Evolutionary conservation across 2,113 vertebrate species (phyloP), one percentile per base, ranked within the genome.

Genomic region (Tetrao urogallus): DNA sequence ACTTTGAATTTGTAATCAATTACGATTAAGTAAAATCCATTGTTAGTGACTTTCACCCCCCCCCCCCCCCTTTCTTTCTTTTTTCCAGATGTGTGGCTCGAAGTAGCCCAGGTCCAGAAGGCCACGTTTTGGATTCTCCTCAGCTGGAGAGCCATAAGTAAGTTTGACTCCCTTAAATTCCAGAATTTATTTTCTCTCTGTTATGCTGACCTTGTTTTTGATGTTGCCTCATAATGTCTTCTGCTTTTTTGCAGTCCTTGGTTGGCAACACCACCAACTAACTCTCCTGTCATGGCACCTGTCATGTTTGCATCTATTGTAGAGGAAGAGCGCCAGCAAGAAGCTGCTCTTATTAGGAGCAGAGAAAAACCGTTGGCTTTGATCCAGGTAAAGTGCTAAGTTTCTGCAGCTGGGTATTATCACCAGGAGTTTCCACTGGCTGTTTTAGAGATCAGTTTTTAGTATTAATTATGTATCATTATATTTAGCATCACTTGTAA

Each of bases 321-420:
- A 86, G 99, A 99, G 92, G 99, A 99, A 89, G 99, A 99, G 90
- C 98, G 98, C 79, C 98, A 99, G 90, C 99, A 99, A 96, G 98
- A 99, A 97, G 99, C 99, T 6, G 99, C 99, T 10, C 98, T 99
- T 67, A 98, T 99, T 95, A 98, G 99, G 93, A 99, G 98, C 93
- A 98, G 99, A 91, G 99, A 99, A 94, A 99, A 99, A 94, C 99
- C 99, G 45, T 98, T 99, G 97, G 99, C 99, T 5, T 98, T 99
- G 94, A 99, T 99, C 95, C 99, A 99, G 99, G 99, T 99, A 98
- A 95, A 17, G 25, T 40, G 10, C 8, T 42, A 15, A 71, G 6
- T 91, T 96, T 24, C 27, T 84, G 34, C 38, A 72, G 21, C 72
- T 72, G 36, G 50, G 30, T 72, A 72, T 42, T 80, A 40, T 30